These are phyloP conservation scores for Eulemur albifrons DNA, from an alignment of 2,797 vertebrate genomes.

Conservation along the genomic window DNA sequence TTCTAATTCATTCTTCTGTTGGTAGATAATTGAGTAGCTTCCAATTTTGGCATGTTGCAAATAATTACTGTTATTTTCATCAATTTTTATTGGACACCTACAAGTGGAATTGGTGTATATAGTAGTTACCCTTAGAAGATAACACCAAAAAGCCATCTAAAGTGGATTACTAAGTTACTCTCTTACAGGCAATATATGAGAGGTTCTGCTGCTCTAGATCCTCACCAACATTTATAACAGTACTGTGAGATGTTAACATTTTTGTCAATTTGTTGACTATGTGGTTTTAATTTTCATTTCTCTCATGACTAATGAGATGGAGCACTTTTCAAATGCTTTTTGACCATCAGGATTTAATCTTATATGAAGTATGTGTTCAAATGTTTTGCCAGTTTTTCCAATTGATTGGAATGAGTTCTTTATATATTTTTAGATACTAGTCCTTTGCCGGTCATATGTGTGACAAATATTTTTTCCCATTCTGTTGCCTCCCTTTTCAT, in stretches of 20 bases:
- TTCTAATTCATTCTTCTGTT: neutral
- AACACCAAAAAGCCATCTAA: neutral
- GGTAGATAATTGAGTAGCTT: neutral
- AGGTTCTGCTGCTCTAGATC: neutral
- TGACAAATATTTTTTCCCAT: neutral
- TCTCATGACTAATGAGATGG: neutral
- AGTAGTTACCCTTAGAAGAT: neutral
- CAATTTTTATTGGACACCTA: neutral
- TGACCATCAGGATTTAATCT: neutral
- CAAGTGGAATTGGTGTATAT: neutral
- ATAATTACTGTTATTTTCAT: neutral
- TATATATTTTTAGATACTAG: neutral
- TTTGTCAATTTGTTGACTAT: neutral
- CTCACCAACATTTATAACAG: neutral
- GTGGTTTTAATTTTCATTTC: conserved; percentile 13
- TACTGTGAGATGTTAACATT: neutral
- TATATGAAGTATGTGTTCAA: neutral
- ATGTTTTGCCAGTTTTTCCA: neutral
- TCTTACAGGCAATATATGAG: neutral
- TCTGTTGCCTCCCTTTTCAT: neutral
- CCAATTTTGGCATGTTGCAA: neutral
- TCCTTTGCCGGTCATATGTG: neutral
- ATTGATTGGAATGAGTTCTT: neutral
- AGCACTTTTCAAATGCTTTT: neutral
- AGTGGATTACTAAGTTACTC: neutral